These are phyloP conservation scores for Mesoclemmys tuberculata DNA, from an alignment of 2,113 vertebrate species.

Conservation along the genomic window DNA sequence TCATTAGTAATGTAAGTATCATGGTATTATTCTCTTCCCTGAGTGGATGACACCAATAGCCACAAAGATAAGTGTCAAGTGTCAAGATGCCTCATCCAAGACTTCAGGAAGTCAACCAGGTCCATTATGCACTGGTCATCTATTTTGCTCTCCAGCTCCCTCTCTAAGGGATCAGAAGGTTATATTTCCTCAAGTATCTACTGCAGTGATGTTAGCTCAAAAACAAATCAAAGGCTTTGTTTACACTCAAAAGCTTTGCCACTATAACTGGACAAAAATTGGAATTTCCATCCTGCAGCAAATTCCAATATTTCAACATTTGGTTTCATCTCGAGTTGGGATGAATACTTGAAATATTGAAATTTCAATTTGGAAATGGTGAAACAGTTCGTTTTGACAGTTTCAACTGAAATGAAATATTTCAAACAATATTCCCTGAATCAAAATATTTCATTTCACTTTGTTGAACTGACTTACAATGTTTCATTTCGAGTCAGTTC, in stretches of 20 bases:
- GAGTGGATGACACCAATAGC: background rate
- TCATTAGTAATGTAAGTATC: background rate
- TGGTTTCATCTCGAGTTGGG: background rate
- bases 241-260: background rate
- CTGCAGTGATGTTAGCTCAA: background rate
- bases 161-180: background rate
- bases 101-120: background rate
- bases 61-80: background rate
- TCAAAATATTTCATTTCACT: accelerated
- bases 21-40: background rate
- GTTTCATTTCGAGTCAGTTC: background rate
- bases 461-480: background rate
- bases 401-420: too few species aligned
- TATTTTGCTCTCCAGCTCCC: background rate
- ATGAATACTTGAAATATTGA: background rate
- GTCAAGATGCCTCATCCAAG: background rate
- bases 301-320: background rate
- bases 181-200: background rate
- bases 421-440: background rate
- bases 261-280: background rate
- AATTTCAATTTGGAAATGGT: background rate
- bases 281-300: background rate
- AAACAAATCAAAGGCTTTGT: background rate
- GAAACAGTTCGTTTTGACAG: too few species aligned
- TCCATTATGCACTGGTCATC: background rate